Evolutionary conservation across 2,888 invertebrate genomes (phyloP).

Genomic region (Caenorhabditis sp.): DNA sequence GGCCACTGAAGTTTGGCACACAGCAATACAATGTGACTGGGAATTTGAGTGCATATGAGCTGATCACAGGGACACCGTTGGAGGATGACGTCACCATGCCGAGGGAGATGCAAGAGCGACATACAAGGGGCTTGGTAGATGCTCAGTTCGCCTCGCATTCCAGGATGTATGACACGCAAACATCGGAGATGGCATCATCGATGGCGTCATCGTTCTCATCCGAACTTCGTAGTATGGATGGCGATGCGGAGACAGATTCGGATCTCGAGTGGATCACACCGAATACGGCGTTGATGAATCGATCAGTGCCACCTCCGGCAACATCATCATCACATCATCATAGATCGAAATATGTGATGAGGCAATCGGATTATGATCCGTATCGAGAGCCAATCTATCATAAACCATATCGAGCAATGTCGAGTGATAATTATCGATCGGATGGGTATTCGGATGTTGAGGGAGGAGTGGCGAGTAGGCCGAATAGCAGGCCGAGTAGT

Average conservation of each 20-base stretch:
- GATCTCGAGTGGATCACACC: constrained; percentile 68
- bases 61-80: constrained; percentile 20
- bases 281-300: constrained; percentile 47
- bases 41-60: constrained; percentile 42
- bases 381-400: constrained; percentile 40
- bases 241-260: constrained; percentile 66
- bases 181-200: constrained; percentile 58
- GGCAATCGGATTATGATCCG: constrained; percentile 49
- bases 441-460: not conserved
- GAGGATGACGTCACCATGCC: constrained; percentile 34
- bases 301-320: not conserved
- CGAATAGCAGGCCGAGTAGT: constrained; percentile 26
- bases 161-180: constrained; percentile 36
- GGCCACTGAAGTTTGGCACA: constrained; percentile 59
- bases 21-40: constrained; percentile 41
- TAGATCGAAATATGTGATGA: constrained; percentile 23
- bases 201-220: constrained; percentile 69
- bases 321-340: too few species aligned
- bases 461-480: constrained; percentile 14
- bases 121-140: constrained; percentile 35
- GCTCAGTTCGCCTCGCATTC: constrained; percentile 30
- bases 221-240: constrained; percentile 66
- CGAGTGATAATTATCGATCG: constrained; percentile 11
- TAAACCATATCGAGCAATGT: constrained; percentile 36
- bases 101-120: constrained; percentile 32